Evolutionary conservation across 2,888 invertebrate species (phyloP), one percentile per base, ranked within the genome.

Genomic region (Graphium colonna): DNA sequence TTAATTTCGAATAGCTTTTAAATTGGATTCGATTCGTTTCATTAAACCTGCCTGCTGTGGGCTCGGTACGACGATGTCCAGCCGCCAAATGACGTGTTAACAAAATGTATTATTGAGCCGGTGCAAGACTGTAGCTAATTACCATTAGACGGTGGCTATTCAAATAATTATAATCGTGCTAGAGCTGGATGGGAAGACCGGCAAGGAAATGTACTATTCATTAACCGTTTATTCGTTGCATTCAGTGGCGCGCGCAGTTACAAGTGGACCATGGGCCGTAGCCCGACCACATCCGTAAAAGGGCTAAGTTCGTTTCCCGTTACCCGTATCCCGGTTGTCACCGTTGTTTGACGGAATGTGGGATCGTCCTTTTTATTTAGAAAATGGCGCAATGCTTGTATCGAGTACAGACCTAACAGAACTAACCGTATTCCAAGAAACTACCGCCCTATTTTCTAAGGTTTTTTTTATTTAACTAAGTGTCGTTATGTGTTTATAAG

Each of bases 251-350:
- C 59, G 63, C 65, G 71, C 69, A 74, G 72, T 71, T 68, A 71
- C 64, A 59, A 58, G 62, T 58, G 67, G 62, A 63, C 57, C 57
- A 55, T 58, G 52, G 53, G 64, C 66, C 55, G 62, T 59, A 58
- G 58, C 55, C 61, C 55, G 69, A 73, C 75, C 60, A 70, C 67
- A 68, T 77, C 86, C 85, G 73, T 82, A 85, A 78, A 85, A 81
- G 87, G 86, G 70, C 68, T 73, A 75, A 71, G 73, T 74, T 78
- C 60, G 65, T 70, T 77, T 82, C 77, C 87, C 86, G 85, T 85
- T 68, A 68, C 60, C 59, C 54, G 61, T 82, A 81, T 62, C 69
- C 67, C 65, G 70, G 66, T 68, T 67, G 62, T 63, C 73, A 77
- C 77, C 77, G 83, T 77, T 80, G 79, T 73, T 68, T 75, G 67